Base-by-base conservation (phyloP, 2,888 invertebrate species). In the Thera obeliscata region DNA sequence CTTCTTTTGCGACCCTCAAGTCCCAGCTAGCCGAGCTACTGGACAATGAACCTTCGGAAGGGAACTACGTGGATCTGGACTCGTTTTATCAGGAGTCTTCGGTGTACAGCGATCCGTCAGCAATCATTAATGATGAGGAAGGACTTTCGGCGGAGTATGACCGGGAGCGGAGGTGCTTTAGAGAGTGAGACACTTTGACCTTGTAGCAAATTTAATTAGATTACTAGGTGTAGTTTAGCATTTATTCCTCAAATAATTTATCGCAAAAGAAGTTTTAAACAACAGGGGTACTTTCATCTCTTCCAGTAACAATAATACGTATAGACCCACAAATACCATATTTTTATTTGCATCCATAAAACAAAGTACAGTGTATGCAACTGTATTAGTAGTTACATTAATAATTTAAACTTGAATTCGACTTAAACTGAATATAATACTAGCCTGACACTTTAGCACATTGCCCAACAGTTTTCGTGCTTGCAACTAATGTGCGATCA, bases 61-160 rank as follows among this genome's bases (percentile, higher is more conserved):
- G 95, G 56, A 95, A 95, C 81, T 96, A 95, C 80, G 96, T 96
- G 50, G 96, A 96, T 79, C 86, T 96, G 73, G 96, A 96, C 80
- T 95, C 95, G 68, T 95, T 96, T 74, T 95, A 95, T 64, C 94
- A 94, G 74, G 95, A 95, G 82, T 95, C 95, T 35, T 94, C 94
- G 3, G 95, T 95, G 38, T 94, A 94, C 66, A 94, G 94, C 72
- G 94, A 94, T 68, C 94, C 94, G 0, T 94, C 94, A 0, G 94
- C 94, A 1, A 94, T 94, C 35, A 94, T 94, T 6, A 88, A 93
- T 61, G 93, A 94, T 41, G 94, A 94, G 58, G 93, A 93, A 43
- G 93, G 93, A 0, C 78, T 94, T 54, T 93, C 93, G 0, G 92
- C 92, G 8, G 94, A 94, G 78, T 94, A 94, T 69, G 93, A 93